Percentiles rank a stretch among this genome's conserved stretches.
Conservation (phyloP, 2,888 invertebrate species). For the Andrena hattorfiana region DNA sequence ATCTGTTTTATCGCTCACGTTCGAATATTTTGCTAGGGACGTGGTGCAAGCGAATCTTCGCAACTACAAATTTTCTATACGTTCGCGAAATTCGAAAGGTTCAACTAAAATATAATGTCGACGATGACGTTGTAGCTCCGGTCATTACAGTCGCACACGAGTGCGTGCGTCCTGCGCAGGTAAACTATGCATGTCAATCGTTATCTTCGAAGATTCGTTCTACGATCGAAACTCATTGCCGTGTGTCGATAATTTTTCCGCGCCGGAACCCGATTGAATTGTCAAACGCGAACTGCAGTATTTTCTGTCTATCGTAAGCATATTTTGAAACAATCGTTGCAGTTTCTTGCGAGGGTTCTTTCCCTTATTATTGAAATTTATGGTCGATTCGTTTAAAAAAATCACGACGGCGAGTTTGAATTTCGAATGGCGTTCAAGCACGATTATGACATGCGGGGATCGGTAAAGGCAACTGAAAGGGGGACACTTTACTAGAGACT, state of each 20-base stretch:
- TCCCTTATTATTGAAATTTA: no score
- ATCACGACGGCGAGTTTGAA: no score
- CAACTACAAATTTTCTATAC: background rate
- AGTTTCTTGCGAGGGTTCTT: no score
- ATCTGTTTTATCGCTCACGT: background rate
- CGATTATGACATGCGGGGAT: no score
- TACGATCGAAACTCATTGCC: background rate
- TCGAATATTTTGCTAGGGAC: background rate
- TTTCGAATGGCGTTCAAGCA: no score
- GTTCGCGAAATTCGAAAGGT: background rate
- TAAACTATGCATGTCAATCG: constrained; percentile 53
- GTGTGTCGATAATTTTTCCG: background rate
- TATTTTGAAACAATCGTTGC: no score
- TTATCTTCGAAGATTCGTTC: constrained; percentile 41
- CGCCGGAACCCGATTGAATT: no score
- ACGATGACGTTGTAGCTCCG: background rate
- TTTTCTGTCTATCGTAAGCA: no score
- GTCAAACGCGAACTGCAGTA: no score
- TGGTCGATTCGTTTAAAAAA: no score
- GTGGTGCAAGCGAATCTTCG: background rate
- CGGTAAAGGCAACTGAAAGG: no score
- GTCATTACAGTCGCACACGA: constrained; percentile 41
- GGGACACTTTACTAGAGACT: no score
- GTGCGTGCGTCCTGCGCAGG: constrained; percentile 56
- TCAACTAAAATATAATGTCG: background rate